Evolutionary conservation across 2,888 invertebrate genomes (phyloP), one percentile per base, ranked within the genome.

Genomic region (Melolontha melolontha): DNA sequence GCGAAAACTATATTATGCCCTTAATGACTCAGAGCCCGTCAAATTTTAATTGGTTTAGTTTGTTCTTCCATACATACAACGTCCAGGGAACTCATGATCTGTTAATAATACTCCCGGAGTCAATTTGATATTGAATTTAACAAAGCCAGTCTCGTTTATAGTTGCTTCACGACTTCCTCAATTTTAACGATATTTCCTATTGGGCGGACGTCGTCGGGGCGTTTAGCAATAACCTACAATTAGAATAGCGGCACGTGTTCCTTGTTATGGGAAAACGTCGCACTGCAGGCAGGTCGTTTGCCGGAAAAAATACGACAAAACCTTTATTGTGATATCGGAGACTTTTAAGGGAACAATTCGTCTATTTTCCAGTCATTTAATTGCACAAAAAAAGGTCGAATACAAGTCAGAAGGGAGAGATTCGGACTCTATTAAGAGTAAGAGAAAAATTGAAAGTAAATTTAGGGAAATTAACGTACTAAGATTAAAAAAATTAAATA

Each of bases 151-250:
- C 47, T 40, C 34, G 6, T 5, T 34, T 34, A 34, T 34, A 34
- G 34, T 10, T 10, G 34, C 59, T 67, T 67, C 66, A 17, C 62
- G 67, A 42, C 67, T 64, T 70, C 71, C 71, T 72, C 71, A 42
- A 55, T 68, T 22, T 70, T 69, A 73, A 69, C 67, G 68, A 63
- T 40, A 63, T 47, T 68, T 70, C 73, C 75, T 64, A 72, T 57
- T 34, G 72, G 16, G 69, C 69, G 69, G 49, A 63, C 67, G 72
- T 57, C 67, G 72, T 70, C 63, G 62, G 57, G 62, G 63, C 68
- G 70, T 70, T 69, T 64, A 50, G 44, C 67, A 67, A 51, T 66
- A 70, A 70, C 72, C 70, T 71, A 68, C 72, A 74, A 74, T 74
- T 47, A 62, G 47, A 62, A 62, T 62, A 47, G 29, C 44, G 34